Evolutionary conservation across 2,888 invertebrate genomes (phyloP).

Genomic region (Melanotus villosus): DNA sequence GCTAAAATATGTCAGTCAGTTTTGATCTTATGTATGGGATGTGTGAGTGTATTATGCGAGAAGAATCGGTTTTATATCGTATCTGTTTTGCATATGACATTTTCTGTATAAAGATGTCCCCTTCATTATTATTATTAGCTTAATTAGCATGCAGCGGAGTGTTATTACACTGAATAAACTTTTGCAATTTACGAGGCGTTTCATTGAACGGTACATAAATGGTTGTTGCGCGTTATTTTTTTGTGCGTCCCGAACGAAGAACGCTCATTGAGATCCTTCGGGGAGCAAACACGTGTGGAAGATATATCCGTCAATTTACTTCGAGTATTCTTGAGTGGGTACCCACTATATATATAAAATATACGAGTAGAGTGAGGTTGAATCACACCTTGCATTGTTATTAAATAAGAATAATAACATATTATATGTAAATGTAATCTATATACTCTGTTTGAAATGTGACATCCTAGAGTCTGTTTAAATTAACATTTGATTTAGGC

Average conservation of each 20-base stretch:
- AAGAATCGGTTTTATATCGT: neutral
- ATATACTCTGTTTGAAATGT: slow-evolving; percentile 64
- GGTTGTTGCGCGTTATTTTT: neutral
- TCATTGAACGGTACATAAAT: slow-evolving; percentile 10
- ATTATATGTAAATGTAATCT: slow-evolving; percentile 68
- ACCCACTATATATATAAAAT: neutral
- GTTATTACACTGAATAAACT: slow-evolving; percentile 9
- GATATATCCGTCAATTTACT: slow-evolving; percentile 10
- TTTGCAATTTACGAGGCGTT: slow-evolving; percentile 20
- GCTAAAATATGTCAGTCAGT: neutral
- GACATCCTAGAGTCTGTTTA: slow-evolving; percentile 66
- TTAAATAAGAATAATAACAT: slow-evolving; percentile 69
- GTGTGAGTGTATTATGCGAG: neutral
- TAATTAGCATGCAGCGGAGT: slow-evolving; percentile 8
- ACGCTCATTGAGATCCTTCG: neutral
- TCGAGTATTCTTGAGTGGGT: slow-evolving; percentile 9
- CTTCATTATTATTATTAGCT: slow-evolving; percentile 24
- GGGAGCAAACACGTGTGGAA: neutral
- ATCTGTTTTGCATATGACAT: slow-evolving; percentile 29
- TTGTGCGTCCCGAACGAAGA: neutral
- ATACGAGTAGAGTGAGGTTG: slow-evolving; percentile 49
- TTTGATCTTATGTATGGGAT: too few species aligned
- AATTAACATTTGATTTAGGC: slow-evolving; percentile 68
- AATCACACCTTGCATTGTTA: slow-evolving; percentile 68
- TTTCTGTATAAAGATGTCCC: slow-evolving; percentile 12